Base-by-base conservation (phyloP, 1,140 invertebrate genomes). In the Latrodectus geometricus region DNA sequence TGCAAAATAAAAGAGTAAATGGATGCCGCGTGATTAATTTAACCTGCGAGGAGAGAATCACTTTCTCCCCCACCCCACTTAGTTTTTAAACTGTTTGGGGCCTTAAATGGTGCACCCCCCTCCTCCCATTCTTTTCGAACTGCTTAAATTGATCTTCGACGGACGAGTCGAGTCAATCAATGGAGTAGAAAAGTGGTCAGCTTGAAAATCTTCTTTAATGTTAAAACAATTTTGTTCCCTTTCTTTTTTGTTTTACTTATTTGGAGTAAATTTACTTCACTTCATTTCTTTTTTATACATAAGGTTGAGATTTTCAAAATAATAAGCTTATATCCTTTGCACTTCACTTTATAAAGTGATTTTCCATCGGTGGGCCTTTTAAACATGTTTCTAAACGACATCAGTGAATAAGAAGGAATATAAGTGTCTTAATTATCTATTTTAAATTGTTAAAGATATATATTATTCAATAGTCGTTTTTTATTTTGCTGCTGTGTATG, bases 21-120 rank as follows among this genome's bases (percentile, higher is more conserved):
- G 5, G 61, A 79, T 49, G 66, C 82, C 76, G 72, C 82, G 82
- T 84, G 82, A 84, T 84, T 84, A 84, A 84, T 84, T 84, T 76
- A 70, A 84, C 48, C 56, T 76, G 61, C 56, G 65, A 61, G 54
- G 54, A 61, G 17, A 61, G 68, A 23, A 66, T 20, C 65, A 9
- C 14, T 17, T 12, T n/a, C 8, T 20, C 7, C 11, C 11, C 20
- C 1, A 7, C 20, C 65, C 11, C 20, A 8, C 17, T n/a, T n/a
- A 83, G 56, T 65, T 72, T 83, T 74, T 83, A 83, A 83, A 54
- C 52, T 70, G 70, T 83, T 81, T 50, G 23, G 79, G 17, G 65
- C 52, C 35, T 81, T 83, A 83, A 83, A 74, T 74, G 54, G 70
- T 77, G 61, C 70, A 21, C 54, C 74, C 69, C 69, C 56, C 69